Evolutionary conservation across 1,140 invertebrate species (phyloP).

Genomic region (Aphidius ervi): DNA sequence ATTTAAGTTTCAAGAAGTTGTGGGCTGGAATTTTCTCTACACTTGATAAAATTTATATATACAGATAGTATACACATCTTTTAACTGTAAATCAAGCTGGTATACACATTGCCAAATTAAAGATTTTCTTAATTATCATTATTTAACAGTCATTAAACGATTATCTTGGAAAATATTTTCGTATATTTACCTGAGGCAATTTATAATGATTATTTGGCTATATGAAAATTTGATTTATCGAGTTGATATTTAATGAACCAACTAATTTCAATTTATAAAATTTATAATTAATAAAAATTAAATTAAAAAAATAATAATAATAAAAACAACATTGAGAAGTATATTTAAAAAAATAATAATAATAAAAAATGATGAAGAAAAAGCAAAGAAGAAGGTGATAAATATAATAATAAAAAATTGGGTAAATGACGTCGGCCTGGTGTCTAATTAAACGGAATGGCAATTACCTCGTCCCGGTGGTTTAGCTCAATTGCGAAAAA

Average conservation of each 20-base stretch:
- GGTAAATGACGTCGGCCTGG: slow-evolving; percentile 1
- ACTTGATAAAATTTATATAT: slow-evolving; percentile 18
- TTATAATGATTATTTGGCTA: no score
- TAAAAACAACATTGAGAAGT: no score
- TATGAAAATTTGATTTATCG: no score
- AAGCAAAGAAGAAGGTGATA: background rate
- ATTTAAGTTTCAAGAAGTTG: slow-evolving; percentile 19
- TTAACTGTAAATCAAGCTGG: no score
- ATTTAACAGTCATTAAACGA: background rate
- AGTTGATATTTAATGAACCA: no score
- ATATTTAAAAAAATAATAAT: no score
- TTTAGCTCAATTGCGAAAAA: slow-evolving; percentile 15
- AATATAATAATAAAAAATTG: background rate
- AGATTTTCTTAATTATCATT: slow-evolving; percentile 4
- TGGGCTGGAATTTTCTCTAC: slow-evolving; percentile 7
- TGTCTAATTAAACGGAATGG: slow-evolving; percentile 16
- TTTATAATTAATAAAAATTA: no score
- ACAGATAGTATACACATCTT: no score
- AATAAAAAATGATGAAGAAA: no score
- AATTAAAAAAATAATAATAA: no score
- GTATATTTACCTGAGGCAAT: no score
- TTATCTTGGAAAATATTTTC: background rate
- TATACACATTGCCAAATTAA: background rate
- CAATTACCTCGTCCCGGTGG: slow-evolving; percentile 9
- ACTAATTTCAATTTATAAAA: no score